These are phyloP conservation scores for Agelastica alni DNA, from an alignment of 2,888 invertebrate species.

Conservation along the genomic window DNA sequence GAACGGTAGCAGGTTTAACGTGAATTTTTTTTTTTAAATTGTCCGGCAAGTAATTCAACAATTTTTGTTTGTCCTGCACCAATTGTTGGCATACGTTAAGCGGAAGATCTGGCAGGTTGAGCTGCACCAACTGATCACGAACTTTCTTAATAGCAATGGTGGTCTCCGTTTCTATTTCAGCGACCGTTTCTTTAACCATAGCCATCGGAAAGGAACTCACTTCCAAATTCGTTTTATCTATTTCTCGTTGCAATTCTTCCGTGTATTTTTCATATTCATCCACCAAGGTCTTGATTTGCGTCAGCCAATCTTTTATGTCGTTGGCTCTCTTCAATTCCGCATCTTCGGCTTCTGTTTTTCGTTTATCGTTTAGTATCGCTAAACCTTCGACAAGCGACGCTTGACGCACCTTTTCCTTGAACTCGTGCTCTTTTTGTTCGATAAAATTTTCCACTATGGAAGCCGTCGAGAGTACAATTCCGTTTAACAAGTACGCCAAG, in stretches of 20 bases:
- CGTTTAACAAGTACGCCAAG: slow-evolving; percentile 61
- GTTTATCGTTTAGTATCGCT: slow-evolving; percentile 39
- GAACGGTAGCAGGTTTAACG: slow-evolving; percentile 46
- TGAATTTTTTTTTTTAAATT: slow-evolving; percentile 37
- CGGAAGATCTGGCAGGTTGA: slow-evolving; percentile 28
- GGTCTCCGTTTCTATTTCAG: slow-evolving; percentile 35
- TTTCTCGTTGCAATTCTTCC: slow-evolving; percentile 30
- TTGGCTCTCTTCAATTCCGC: slow-evolving; percentile 37
- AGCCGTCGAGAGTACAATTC: slow-evolving; percentile 56
- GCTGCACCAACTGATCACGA: slow-evolving; percentile 29
- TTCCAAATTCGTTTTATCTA: slow-evolving; percentile 34
- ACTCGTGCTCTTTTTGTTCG: slow-evolving; percentile 39
- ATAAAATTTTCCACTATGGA: slow-evolving; percentile 39
- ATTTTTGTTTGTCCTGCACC: slow-evolving; percentile 33
- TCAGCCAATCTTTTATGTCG: slow-evolving; percentile 56
- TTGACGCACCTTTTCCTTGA: slow-evolving; percentile 54
- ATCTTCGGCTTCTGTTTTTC: slow-evolving; percentile 38
- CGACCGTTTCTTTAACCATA: slow-evolving; percentile 33
- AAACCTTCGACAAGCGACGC: slow-evolving; percentile 43
- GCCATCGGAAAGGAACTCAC: slow-evolving; percentile 47
- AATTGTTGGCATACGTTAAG: slow-evolving; percentile 25
- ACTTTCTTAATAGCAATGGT: slow-evolving; percentile 28
- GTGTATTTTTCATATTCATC: slow-evolving; percentile 15
- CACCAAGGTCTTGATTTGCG: slow-evolving; percentile 22
- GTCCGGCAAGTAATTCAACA: slow-evolving; percentile 38